Evolutionary conservation across 2,113 vertebrate species (phyloP).

Genomic region (Syngnathus floridae): DNA sequence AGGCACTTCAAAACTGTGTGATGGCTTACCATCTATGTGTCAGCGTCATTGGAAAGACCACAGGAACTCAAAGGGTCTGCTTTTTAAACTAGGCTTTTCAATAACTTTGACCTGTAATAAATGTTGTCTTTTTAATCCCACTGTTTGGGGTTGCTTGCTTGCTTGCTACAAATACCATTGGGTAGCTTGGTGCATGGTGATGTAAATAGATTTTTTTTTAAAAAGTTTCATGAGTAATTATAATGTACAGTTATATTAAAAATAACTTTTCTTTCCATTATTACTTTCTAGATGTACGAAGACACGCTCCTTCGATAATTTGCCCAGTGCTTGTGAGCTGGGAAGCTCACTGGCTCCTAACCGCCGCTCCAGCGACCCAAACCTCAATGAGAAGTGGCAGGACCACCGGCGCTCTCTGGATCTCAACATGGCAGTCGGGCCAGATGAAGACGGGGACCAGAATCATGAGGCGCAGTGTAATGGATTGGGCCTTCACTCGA

Average conservation of each 20-base stretch:
- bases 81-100: background rate
- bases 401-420: constrained; percentile 91
- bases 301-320: constrained; percentile 93
- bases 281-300: constrained; percentile 79
- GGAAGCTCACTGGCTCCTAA: constrained; percentile 73
- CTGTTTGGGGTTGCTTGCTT: background rate
- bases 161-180: background rate
- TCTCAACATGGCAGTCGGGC: constrained; percentile 74
- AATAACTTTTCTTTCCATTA: background rate
- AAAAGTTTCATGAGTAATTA: constrained; percentile 3
- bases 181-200: background rate
- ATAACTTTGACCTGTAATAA: background rate
- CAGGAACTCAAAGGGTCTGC: background rate
- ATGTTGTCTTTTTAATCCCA: background rate
- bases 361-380: constrained; percentile 94
- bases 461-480: constrained; percentile 53
- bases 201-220: background rate
- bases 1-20: too few relatives aligned
- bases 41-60: background rate
- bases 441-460: constrained; percentile 67
- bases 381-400: constrained; percentile 96
- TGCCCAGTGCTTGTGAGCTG: constrained; percentile 85
- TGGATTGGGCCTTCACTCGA: constrained; percentile 35
- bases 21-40: background rate
- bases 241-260: constrained; percentile 5